Evolutionary conservation across 53 echinoderm and acorn worm species (phyloP).

Genomic region (Mesocentrotus franciscanus): DNA sequence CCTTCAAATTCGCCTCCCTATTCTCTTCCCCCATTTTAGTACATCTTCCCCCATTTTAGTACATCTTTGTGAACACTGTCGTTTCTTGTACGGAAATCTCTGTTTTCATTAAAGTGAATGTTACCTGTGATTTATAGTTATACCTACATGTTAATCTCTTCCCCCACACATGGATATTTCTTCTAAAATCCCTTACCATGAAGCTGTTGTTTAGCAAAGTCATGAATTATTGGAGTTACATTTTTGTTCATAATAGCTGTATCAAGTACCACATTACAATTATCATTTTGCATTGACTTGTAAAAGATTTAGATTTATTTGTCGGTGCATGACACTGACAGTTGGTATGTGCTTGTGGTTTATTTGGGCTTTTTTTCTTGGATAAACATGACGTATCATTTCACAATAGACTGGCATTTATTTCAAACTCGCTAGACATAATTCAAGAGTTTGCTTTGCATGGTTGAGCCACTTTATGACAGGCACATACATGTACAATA

Average conservation of each 20-base stretch:
- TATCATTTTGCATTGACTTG: background rate
- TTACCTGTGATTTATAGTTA: constrained; percentile 41
- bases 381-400: background rate
- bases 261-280: background rate
- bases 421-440: constrained; percentile 18
- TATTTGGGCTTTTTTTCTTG: background rate
- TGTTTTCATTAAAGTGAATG: background rate
- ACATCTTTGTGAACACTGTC: background rate
- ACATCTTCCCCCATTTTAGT: no score
- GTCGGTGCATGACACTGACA: constrained; percentile 9
- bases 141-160: background rate
- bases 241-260: background rate
- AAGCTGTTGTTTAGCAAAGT: background rate
- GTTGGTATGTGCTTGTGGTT: constrained; percentile 55
- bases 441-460: constrained; percentile 33
- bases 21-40: background rate
- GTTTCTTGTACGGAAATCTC: background rate
- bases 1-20: background rate
- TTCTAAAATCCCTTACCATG: background rate
- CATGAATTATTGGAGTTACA: background rate
- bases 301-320: background rate
- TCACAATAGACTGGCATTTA: constrained; percentile 16
- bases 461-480: background rate
- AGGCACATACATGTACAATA: background rate
- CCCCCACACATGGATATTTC: background rate